Base-by-base conservation (phyloP, 2,888 invertebrate genomes). In the Andrena fulva region DNA sequence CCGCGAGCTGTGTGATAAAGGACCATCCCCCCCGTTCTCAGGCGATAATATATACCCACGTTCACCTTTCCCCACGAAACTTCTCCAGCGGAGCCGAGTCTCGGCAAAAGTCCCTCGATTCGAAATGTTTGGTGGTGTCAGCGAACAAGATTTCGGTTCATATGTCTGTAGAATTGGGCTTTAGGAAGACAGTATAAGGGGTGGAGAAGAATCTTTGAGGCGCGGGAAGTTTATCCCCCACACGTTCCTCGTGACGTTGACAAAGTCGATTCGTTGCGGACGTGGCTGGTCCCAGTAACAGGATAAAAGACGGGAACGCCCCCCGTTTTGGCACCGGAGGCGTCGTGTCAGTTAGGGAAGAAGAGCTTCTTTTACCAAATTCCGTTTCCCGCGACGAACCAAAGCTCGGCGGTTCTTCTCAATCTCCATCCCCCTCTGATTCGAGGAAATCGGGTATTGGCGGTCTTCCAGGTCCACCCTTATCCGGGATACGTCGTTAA, bases 381-480 rank as follows among this genome's bases (percentile, higher is more conserved):
- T 67, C 54, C 67, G 67, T 78, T 76, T 54, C 48, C 24, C 64
- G 31, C 70, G 74, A 85, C 71, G 60, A 68, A 42, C 62, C 20
- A 12, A 8, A 10, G 10, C 56, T 24, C 56, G 20, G 29, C 56
- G 63, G 20, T 12, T 59, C 33, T 24, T 66, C 69, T 69, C 59
- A 52, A 54, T 35, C 56, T 68, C 33, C 33, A 6, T 33, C 35
- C 24, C 29, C 20, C 66, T 50, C 35, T 29, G 77, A 75, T 83
- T 79, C 81, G 52, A 62, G 64, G 59, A 76, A 82, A 87, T 84
- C 88, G 80, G 67, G 31, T 54, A 74, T 84, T 87, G 88, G 87
- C 88, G 75, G 71, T 80, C 71, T 80, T 88, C 87, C 87, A 87
- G 78, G 69, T 56, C 54, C 81, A 75, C 78, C 85, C 86, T 75